Conservation (phyloP, 1,140 invertebrate genomes). For the Apis cerana region DNA sequence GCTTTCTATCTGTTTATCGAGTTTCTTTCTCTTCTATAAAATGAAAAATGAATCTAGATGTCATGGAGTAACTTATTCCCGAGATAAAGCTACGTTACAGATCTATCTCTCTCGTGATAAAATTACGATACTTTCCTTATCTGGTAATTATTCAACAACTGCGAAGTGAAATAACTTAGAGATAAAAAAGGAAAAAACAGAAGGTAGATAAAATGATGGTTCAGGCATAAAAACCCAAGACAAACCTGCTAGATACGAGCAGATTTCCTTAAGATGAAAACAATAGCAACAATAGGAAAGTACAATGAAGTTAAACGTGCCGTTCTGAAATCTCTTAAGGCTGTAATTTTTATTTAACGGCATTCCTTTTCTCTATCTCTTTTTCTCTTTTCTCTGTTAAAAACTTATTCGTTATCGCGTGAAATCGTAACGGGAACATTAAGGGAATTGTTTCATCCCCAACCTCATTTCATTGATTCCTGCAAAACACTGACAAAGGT, state of each 20-base stretch:
- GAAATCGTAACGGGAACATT: slow-evolving; percentile 18
- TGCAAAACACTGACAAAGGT: not conserved
- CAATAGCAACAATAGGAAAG: not conserved
- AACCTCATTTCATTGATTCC: not conserved
- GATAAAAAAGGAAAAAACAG: too few relatives aligned
- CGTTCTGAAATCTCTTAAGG: slow-evolving; percentile 16
- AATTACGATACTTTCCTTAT: not conserved
- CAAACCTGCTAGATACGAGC: not conserved
- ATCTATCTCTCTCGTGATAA: too few relatives aligned
- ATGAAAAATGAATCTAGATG: too few relatives aligned
- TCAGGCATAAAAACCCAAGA: too few relatives aligned
- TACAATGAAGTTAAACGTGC: slow-evolving; percentile 18
- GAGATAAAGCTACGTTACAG: too few relatives aligned
- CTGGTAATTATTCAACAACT: not conserved
- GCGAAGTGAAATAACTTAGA: not conserved
- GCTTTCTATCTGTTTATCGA: too few relatives aligned
- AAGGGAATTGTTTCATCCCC: slow-evolving; percentile 16
- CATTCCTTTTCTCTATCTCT: not conserved
- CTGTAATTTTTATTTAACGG: slow-evolving; percentile 44
- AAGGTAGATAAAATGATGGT: not conserved
- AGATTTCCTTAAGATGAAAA: slow-evolving; percentile 27
- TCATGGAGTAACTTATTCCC: too few relatives aligned
- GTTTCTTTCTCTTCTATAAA: too few relatives aligned
- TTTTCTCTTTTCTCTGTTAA: not conserved
- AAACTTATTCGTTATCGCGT: slow-evolving; percentile 37